phyloP scores from a whole-genome alignment of 1,140 invertebrate genomes.

The Caligus rogercresseyi region DNA sequence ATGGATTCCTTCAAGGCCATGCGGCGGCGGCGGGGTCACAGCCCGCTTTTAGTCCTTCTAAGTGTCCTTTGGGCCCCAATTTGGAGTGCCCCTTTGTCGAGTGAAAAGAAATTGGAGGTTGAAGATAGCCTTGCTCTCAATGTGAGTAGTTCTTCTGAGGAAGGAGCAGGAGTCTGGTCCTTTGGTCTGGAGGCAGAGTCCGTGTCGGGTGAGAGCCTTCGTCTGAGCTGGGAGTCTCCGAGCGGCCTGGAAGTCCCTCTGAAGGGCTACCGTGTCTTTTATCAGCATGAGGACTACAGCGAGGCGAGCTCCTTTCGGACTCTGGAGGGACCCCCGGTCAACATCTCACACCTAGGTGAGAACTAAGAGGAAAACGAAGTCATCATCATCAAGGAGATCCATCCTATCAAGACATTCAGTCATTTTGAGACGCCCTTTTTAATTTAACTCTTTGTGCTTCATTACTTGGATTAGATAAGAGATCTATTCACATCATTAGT shows the following conservation, averaged over 20 bases:
- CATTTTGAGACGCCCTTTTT: too few relatives aligned
- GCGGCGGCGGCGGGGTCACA: too few relatives aligned
- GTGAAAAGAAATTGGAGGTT: background rate
- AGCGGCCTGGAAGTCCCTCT: background rate
- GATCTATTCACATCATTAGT: too few relatives aligned
- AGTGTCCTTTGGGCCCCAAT: too few relatives aligned
- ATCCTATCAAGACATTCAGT: too few relatives aligned
- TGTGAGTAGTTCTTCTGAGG: background rate
- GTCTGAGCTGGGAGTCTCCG: background rate
- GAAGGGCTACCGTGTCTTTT: background rate
- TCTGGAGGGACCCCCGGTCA: background rate
- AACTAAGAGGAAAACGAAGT: too few relatives aligned
- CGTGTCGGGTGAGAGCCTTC: background rate
- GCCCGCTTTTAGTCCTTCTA: too few relatives aligned
- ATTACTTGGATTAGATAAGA: too few relatives aligned
- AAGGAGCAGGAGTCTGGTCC: background rate
- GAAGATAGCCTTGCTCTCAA: background rate
- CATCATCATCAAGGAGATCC: too few relatives aligned
- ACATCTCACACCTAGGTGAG: background rate
- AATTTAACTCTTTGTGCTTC: too few relatives aligned
- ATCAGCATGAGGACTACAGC: background rate
- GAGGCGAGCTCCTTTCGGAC: background rate
- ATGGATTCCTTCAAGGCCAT: too few relatives aligned
- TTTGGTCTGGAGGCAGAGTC: background rate
- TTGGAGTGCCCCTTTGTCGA: background rate